Percentiles rank a stretch among this genome's conserved stretches.
Evolutionary conservation across 2,888 invertebrate species (phyloP).

Genomic region (Agriopis aurantiaria): DNA sequence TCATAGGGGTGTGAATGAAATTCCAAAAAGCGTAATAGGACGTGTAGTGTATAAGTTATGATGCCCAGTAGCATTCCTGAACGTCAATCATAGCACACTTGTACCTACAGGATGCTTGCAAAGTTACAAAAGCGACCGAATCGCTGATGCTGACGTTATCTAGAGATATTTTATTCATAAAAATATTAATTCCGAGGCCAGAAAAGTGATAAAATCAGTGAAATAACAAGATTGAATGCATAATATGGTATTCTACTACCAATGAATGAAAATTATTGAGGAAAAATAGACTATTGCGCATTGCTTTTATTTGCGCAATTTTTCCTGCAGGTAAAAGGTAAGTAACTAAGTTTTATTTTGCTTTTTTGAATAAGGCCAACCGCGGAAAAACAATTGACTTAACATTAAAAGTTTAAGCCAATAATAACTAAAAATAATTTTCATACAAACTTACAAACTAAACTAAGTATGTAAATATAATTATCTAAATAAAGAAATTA

Average conservation of each 20-base stretch:
- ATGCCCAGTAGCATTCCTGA: slow-evolving; percentile 67
- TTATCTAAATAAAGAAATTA: too few species aligned
- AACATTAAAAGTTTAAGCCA: too few species aligned
- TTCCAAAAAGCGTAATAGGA: slow-evolving; percentile 79
- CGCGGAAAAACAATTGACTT: background rate
- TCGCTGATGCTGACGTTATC: background rate
- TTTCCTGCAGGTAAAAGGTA: background rate
- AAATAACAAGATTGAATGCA: slow-evolving; percentile 12
- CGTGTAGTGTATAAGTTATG: slow-evolving; percentile 78
- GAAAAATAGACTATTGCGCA: background rate
- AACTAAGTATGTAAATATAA: too few species aligned
- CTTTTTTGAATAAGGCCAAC: background rate
- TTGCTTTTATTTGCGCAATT: slow-evolving; percentile 2
- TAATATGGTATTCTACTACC: background rate
- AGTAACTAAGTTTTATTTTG: too few species aligned
- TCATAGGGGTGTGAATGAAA: slow-evolving; percentile 77
- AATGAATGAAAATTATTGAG: background rate
- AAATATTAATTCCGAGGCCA: slow-evolving; percentile 17
- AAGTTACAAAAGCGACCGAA: background rate
- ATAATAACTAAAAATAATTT: too few species aligned
- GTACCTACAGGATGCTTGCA: slow-evolving; percentile 45
- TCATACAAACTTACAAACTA: too few species aligned
- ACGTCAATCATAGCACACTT: slow-evolving; percentile 60
- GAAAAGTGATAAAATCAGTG: slow-evolving; percentile 5
- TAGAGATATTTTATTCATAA: slow-evolving; percentile 16